Evolutionary conservation across 2,888 invertebrate species (phyloP).

Genomic region (Eupeodes luniger): DNA sequence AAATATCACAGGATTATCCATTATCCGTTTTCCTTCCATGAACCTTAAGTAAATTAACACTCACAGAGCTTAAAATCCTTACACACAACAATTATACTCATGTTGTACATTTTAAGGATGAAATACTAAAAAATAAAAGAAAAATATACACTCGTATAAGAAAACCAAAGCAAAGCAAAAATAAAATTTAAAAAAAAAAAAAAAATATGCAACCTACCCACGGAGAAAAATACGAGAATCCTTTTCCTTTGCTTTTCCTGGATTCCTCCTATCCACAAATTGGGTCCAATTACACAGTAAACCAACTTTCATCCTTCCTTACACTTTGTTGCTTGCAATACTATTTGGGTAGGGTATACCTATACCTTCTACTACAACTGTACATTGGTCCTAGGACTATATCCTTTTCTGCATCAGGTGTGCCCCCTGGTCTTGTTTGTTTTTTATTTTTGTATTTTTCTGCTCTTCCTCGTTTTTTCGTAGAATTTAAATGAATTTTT

Average conservation of each 20-base stretch:
- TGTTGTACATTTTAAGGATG: constrained; percentile 38
- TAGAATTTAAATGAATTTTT: constrained; percentile 66
- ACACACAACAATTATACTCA: constrained; percentile 68
- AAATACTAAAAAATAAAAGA: constrained; percentile 21
- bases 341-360: background rate
- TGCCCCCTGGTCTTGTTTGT: background rate
- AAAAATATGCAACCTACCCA: background rate
- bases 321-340: background rate
- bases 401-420: constrained; percentile 21
- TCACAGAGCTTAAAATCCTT: constrained; percentile 58
- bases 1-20: constrained; percentile 56
- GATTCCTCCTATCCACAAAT: constrained; percentile 56
- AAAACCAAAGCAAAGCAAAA: background rate
- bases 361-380: too few species aligned
- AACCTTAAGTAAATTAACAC: constrained; percentile 71
- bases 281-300: constrained; percentile 72
- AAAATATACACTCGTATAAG: background rate
- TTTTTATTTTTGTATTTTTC: background rate
- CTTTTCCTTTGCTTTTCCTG: constrained; percentile 33
- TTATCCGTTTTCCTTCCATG: constrained; percentile 42
- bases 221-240: background rate
- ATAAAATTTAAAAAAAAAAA: background rate
- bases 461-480: constrained; percentile 20
- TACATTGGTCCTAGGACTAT: background rate
- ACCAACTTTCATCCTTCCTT: constrained; percentile 55